Evolutionary conservation across 2,888 invertebrate species (phyloP), one percentile per base, ranked within the genome.

Genomic region (Stenichneumon culpator): DNA sequence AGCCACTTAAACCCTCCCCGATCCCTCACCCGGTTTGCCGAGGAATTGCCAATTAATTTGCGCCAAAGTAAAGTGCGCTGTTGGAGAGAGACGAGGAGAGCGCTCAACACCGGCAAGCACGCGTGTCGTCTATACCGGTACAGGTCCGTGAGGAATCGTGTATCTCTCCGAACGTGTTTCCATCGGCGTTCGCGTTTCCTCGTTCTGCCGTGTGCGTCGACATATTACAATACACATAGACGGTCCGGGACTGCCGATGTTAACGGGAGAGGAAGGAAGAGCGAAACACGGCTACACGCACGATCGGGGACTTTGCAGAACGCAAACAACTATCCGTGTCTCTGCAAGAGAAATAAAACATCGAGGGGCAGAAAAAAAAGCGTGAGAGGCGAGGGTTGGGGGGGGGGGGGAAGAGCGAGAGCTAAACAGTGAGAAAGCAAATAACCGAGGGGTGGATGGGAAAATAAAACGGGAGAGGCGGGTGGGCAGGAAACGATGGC

Each of bases 31-130:
- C 44, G 50, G 75, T 81, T 79, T 65, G 63, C 88, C 89, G 86
- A 88, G 88, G 91, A 47, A 92, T 92, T 90, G 91, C 91, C 91
- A 92, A 92, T 92, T 92, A 92, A 92, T 92, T 92, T 91, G 91
- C 87, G 89, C 89, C 88, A 89, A 89, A 90, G 90, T 91, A 88
- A 91, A 91, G 90, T 90, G 89, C 90, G 89, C 88, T 87, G 90
- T 90, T 89, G 89, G 89, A 89, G 54, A 69, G 65, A 70, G 36
- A 87, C 86, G 86, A 84, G 14, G 69, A 73, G 73, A 74, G 36
- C 47, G 77, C 77, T 67, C 16, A 52, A 72, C 52, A 73, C 80
- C 22, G 14, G 39, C 79, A 36, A 11, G 22, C 3, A 32, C 14
- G 25, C 19, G 22, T 32, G 54, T 54, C 47, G 50, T 73, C 11